Evolutionary conservation across 2,113 vertebrate genomes (phyloP), one percentile per base, ranked within the genome.

Genomic region (Paracanthobrama guichenoti): DNA sequence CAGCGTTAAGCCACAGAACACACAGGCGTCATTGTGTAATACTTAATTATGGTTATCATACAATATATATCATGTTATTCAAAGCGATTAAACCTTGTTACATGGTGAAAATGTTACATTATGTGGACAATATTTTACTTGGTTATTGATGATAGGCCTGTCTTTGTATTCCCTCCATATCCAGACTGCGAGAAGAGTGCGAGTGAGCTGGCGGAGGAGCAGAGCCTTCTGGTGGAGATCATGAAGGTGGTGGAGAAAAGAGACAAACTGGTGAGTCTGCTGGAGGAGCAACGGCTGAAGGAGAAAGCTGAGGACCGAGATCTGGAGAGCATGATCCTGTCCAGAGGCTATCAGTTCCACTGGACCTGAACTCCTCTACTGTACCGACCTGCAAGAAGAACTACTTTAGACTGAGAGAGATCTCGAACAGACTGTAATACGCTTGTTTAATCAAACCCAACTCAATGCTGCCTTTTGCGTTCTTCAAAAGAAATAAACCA

Each of bases 221-320:
- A 94, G 87, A 91, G 90, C 89, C 93, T 97, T 86, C 92, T 98
- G 89, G 82, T 87, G 0, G 91, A 96, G 91, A 95, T 97, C 92
- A 95, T 98, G 96, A 95, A 93, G 91, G 95, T 95, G 39, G 94
- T 97, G 85, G 95, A 97, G 92, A 94, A 94, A 82, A 92, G 96
- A 46, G 95, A 98, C 90, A 94, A 79, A 79, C 90, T 98, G 0
- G 93, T 98, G 0, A 91, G 92, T 6, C 83, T 93, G n/a, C 93
- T 98, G 82, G 96, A 97, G 85, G 95, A 98, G 84, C 96, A 97
- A 88, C 93, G 96, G 55, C 75, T 96, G 82, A 93, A 91, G 87
- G 96, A 98, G 89, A 92, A 91, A 89, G 94, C 94, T 0, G 96
- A 98, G 87, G 95, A 97, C 89, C 82, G 90, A 80, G 93, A 94